A percentile compares a stretch with the other conserved stretches of the same genome.
phyloP scores from a whole-genome alignment of 1,140 invertebrate species.

The Leptinotarsa texana region DNA sequence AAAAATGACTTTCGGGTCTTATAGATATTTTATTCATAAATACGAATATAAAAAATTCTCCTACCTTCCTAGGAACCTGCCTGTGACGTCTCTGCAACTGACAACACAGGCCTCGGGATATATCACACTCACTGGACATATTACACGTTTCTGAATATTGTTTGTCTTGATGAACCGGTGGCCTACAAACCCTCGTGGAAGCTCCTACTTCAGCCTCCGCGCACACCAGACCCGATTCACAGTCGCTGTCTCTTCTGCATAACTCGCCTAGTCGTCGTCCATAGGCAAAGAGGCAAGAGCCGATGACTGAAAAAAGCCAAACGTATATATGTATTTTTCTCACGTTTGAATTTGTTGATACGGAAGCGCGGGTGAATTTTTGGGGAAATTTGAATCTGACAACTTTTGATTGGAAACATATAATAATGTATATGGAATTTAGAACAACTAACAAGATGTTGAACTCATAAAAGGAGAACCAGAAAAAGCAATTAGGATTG shows the following conservation, averaged over 20 bases:
- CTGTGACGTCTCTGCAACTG: conserved; percentile 83
- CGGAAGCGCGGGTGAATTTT: too few species aligned
- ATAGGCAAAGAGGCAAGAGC: conserved; percentile 72
- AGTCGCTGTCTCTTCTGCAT: conserved; percentile 74
- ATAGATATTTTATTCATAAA: too few species aligned
- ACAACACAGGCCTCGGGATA: conserved; percentile 83
- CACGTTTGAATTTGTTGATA: too few species aligned
- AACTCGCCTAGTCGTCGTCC: conserved; percentile 75
- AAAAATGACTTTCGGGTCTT: too few species aligned
- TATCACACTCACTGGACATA: conserved; percentile 84
- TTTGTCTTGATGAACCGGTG: conserved; percentile 73
- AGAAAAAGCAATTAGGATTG: too few species aligned
- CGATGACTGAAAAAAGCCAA: conserved; percentile 59
- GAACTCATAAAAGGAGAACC: too few species aligned
- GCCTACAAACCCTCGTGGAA: conserved; percentile 73
- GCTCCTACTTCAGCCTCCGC: conserved; percentile 58
- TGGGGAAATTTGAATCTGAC: too few species aligned
- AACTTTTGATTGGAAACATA: too few species aligned
- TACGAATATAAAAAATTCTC: not conserved
- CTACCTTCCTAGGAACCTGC: conserved; percentile 79
- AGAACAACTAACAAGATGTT: too few species aligned
- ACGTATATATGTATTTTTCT: conserved; percentile 57
- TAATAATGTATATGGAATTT: too few species aligned
- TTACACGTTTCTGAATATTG: conserved; percentile 84
- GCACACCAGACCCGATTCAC: conserved; percentile 74